phyloP scores from a whole-genome alignment of 2,888 invertebrate species.

The Cantharis rufa region DNA sequence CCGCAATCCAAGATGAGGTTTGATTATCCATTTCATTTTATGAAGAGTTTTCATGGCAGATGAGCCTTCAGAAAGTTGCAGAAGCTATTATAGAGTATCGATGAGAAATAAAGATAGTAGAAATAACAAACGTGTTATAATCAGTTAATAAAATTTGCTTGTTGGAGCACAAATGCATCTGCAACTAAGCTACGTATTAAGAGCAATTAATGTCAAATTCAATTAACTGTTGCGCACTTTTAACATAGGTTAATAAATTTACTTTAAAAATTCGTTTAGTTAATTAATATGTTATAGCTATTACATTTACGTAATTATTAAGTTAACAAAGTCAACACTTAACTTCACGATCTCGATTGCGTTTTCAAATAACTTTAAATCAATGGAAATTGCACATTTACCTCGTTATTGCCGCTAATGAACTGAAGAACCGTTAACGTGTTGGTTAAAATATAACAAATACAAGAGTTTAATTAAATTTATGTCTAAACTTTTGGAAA shows the following conservation, averaged over 20 bases:
- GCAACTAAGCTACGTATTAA: background rate
- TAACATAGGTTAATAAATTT: background rate
- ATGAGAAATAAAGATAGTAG: too few species aligned
- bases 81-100: too few species aligned
- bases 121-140: background rate
- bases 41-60: too few species aligned
- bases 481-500: background rate
- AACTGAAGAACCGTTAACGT: background rate
- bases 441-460: conserved; percentile 3
- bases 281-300: background rate
- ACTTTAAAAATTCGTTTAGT: background rate
- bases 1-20: too few species aligned
- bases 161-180: background rate
- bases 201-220: background rate
- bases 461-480: background rate
- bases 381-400: conserved; percentile 7
- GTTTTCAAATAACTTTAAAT: conserved; percentile 6
- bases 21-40: too few species aligned
- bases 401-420: conserved; percentile 16
- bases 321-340: background rate
- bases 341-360: background rate
- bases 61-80: too few species aligned
- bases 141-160: background rate
- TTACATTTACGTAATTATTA: background rate
- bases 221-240: background rate